phyloP scores from a whole-genome alignment of 2,113 vertebrate species.

The Amphiprion ocellaris region DNA sequence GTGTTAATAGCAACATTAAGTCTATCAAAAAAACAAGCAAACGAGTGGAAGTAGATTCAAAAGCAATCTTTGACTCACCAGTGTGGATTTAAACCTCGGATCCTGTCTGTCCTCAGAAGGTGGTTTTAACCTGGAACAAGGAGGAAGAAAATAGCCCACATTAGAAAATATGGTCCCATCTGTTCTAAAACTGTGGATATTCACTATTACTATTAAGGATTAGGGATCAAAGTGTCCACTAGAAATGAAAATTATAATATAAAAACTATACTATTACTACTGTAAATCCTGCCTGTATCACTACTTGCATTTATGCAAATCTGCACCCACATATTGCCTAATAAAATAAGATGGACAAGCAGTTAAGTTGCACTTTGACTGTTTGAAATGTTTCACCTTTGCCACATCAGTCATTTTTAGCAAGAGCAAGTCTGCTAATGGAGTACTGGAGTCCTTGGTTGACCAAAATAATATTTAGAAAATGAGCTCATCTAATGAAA shows the following conservation, averaged over 20 bases:
- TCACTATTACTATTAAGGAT: not conserved
- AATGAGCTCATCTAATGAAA: not conserved
- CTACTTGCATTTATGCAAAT: conserved; percentile 1
- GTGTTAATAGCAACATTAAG: not conserved
- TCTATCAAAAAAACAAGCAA: not conserved
- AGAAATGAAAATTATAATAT: not conserved
- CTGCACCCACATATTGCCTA: too few species aligned
- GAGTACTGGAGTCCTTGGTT: not conserved
- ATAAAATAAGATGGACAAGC: too few species aligned
- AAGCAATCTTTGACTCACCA: conserved; percentile 33
- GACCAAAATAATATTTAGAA: not conserved
- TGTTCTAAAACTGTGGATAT: not conserved
- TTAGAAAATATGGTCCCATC: not conserved
- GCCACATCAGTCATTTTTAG: too few species aligned
- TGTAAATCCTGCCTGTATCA: not conserved
- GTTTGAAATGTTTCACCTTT: too few species aligned
- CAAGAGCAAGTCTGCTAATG: too few species aligned
- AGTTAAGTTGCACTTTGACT: too few species aligned
- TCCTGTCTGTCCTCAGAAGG: conserved; percentile 11
- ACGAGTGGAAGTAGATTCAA: not conserved
- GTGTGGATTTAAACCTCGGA: conserved; percentile 22
- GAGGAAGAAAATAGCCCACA: not conserved
- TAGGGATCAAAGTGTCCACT: not conserved
- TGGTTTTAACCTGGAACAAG: conserved; percentile 56
- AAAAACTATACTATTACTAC: too few species aligned